Conservation (phyloP, 2,113 vertebrate species). For the Otolemur garnettii region DNA sequence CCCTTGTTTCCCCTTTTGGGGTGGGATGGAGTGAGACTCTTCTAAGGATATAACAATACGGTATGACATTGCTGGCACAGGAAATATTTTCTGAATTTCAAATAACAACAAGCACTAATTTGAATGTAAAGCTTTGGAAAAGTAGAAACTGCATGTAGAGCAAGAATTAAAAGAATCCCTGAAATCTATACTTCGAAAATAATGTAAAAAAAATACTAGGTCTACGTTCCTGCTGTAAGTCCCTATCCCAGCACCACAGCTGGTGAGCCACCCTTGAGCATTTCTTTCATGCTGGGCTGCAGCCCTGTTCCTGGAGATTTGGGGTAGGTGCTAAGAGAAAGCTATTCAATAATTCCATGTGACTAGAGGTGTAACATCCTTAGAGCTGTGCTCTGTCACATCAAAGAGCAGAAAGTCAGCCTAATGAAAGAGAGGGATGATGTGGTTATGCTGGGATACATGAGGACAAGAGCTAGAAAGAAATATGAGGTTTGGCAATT, state of each 20-base stretch:
- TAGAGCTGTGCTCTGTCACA: not conserved
- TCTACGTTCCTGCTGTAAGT: not conserved
- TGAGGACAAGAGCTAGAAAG: not conserved
- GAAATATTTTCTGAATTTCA: slow-evolving; percentile 13
- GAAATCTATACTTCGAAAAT: not conserved
- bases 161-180: not conserved
- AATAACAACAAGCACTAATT: not conserved
- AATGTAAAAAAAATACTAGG: not conserved
- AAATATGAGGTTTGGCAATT: not conserved
- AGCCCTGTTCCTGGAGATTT: not conserved
- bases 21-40: not conserved
- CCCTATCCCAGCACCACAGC: not conserved
- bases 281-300: not conserved
- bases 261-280: not conserved
- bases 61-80: no score
- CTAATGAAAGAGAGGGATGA: not conserved
- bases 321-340: not conserved
- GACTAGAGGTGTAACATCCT: not conserved
- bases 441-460: not conserved
- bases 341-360: not conserved
- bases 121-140: not conserved
- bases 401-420: not conserved
- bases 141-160: not conserved
- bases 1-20: not conserved
- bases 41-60: not conserved